Conservation (phyloP, 37 sponge, comb jelly and placozoan species). For the Cladorhizidae sp. region DNA sequence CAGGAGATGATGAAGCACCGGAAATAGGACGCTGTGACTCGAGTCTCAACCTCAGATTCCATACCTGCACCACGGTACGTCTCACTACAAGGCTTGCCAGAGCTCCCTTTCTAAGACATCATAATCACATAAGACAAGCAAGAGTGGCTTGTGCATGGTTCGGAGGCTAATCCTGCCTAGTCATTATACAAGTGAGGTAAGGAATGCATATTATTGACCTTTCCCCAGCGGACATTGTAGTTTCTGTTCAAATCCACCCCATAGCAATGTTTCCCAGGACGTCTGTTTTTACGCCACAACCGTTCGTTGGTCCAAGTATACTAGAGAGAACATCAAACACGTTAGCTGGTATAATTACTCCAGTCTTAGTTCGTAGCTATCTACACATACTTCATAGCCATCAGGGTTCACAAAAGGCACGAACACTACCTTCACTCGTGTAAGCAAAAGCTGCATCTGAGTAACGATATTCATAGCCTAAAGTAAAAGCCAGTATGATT, state of each 20-base stretch:
- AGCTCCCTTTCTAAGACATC: constrained; percentile 43
- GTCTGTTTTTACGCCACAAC: constrained; percentile 82
- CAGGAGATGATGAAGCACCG: no score
- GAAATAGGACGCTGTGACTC: no score
- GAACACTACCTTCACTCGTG: constrained; percentile 59
- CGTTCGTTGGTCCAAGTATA: constrained; percentile 66
- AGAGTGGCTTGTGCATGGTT: no score
- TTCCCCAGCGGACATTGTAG: constrained; percentile 70
- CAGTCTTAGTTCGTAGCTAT: not conserved
- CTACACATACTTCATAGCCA: constrained; percentile 73
- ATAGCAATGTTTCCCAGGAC: constrained; percentile 23
- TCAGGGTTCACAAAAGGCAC: constrained; percentile 92
- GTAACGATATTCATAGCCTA: not conserved
- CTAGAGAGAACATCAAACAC: constrained; percentile 17
- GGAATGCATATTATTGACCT: constrained; percentile 3
- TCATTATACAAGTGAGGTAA: no score
- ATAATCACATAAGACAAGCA: no score
- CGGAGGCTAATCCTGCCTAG: no score
- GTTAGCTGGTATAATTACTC: not conserved
- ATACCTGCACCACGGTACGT: constrained; percentile 63
- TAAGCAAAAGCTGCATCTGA: constrained; percentile 43
- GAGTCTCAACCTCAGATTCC: constrained; percentile 73
- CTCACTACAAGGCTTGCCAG: constrained; percentile 52
- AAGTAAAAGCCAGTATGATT: not conserved
- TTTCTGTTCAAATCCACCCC: constrained; percentile 87